Evolutionary conservation across 2,888 invertebrate genomes (phyloP).

Genomic region (Biston betularia): DNA sequence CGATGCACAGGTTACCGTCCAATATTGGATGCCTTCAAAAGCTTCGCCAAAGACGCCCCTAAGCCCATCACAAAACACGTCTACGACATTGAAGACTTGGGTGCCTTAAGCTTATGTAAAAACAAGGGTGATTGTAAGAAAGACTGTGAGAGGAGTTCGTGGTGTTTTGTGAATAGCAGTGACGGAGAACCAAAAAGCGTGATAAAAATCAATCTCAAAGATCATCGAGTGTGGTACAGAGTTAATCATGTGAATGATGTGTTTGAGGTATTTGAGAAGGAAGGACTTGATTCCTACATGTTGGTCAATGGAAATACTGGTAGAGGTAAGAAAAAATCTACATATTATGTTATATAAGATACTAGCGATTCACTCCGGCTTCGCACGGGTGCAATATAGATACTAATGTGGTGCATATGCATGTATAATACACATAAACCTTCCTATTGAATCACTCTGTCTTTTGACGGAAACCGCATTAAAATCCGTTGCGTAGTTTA

Average conservation of each 20-base stretch:
- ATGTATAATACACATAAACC: too few relatives aligned
- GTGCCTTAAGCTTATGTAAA: slow-evolving; percentile 56
- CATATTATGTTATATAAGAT: too few relatives aligned
- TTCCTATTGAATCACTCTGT: too few relatives aligned
- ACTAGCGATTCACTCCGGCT: too few relatives aligned
- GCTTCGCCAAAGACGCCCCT: slow-evolving; percentile 88
- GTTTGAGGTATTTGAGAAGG: slow-evolving; percentile 73
- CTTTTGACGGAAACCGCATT: too few relatives aligned
- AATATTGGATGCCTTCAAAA: slow-evolving; percentile 92
- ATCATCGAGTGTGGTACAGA: slow-evolving; percentile 82
- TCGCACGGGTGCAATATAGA: too few relatives aligned
- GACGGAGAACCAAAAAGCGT: slow-evolving; percentile 48
- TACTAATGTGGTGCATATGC: too few relatives aligned
- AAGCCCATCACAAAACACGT: slow-evolving; percentile 67
- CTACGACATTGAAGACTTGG: slow-evolving; percentile 76
- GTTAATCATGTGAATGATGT: slow-evolving; percentile 79
- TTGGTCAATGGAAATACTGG: slow-evolving; percentile 91
- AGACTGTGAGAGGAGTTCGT: slow-evolving; percentile 50
- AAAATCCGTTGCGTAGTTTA: too few relatives aligned
- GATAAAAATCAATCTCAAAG: slow-evolving; percentile 62
- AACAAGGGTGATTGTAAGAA: slow-evolving; percentile 63
- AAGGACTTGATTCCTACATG: slow-evolving; percentile 80
- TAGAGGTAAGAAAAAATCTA: slow-evolving; percentile 77
- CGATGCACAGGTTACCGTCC: slow-evolving; percentile 93
- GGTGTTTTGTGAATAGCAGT: slow-evolving; percentile 62